A percentile compares a stretch with the other conserved stretches of the same genome.
Evolutionary conservation across 1,140 invertebrate genomes (phyloP).

Genomic region (Hestina assimilis): DNA sequence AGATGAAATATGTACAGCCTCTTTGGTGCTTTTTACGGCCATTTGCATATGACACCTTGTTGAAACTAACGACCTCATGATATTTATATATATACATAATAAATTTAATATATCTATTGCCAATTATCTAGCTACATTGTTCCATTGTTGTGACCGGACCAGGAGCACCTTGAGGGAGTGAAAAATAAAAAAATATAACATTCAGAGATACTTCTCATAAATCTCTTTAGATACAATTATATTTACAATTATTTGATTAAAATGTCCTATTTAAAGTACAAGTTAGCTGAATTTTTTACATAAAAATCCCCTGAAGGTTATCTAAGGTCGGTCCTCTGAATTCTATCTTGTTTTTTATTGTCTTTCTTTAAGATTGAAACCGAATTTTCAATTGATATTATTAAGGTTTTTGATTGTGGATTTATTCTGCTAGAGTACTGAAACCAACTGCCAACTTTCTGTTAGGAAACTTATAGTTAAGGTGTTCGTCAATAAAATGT

Average conservation of each 20-base stretch:
- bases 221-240: conserved; percentile 12
- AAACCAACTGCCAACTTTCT: conserved; percentile 74
- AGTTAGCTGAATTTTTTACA: conserved; percentile 25
- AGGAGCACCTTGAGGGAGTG: neutral
- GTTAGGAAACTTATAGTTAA: conserved; percentile 64
- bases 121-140: conserved; percentile 30
- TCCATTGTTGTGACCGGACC: conserved; percentile 33
- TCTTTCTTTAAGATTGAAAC: conserved; percentile 36
- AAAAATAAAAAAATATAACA: neutral
- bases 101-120: conserved; percentile 16
- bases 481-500: conserved; percentile 68
- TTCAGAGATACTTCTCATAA: conserved; percentile 4
- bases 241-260: conserved; percentile 8
- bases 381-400: conserved; percentile 69
- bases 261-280: conserved; percentile 16
- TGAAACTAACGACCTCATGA: conserved; percentile 31
- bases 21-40: conserved; percentile 67
- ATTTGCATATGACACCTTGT: conserved; percentile 67
- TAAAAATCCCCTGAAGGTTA: neutral
- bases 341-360: conserved; percentile 25
- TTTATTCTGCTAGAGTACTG: conserved; percentile 59
- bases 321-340: conserved; percentile 16
- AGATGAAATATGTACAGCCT: conserved; percentile 49
- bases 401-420: conserved; percentile 54
- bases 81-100: conserved; percentile 33